A percentile compares a stretch with the other conserved stretches of the same genome.
phyloP scores from a whole-genome alignment of 1,140 invertebrate genomes.

The Formica selysi region DNA sequence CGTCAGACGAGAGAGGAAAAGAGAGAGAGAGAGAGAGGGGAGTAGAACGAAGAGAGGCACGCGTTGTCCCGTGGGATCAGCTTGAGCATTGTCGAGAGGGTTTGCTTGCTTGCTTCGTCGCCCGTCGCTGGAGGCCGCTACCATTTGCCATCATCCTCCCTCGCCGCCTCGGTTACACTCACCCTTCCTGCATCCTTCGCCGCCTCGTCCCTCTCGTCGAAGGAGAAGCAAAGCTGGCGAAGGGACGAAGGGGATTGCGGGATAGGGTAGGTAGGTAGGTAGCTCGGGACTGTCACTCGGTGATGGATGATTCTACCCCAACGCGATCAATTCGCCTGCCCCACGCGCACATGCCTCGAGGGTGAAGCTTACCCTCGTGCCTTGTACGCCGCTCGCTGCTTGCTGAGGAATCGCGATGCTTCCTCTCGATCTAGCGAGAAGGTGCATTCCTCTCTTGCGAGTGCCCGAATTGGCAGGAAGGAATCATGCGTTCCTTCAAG shows the following conservation, averaged over 20 bases:
- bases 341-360: slow-evolving; percentile 73
- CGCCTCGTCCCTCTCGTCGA: slow-evolving; percentile 73
- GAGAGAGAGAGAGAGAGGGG: no score
- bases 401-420: slow-evolving; percentile 60
- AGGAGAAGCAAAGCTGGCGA: slow-evolving; percentile 71
- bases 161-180: slow-evolving; percentile 67
- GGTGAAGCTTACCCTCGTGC: slow-evolving; percentile 70
- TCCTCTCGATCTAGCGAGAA: slow-evolving; percentile 69
- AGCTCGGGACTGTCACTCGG: slow-evolving; percentile 84
- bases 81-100: slow-evolving; percentile 80
- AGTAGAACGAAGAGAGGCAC: slow-evolving; percentile 41
- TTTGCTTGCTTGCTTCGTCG: slow-evolving; percentile 81
- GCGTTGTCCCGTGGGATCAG: slow-evolving; percentile 79
- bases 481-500: neutral
- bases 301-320: slow-evolving; percentile 85
- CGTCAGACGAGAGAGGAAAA: neutral
- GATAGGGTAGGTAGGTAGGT: slow-evolving; percentile 77
- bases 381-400: slow-evolving; percentile 14
- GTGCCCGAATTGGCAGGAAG: slow-evolving; percentile 21
- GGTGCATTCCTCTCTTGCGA: slow-evolving; percentile 67
- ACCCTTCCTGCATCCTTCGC: slow-evolving; percentile 51
- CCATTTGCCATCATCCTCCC: slow-evolving; percentile 66
- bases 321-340: slow-evolving; percentile 85
- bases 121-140: slow-evolving; percentile 78
- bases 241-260: slow-evolving; percentile 67